Percentiles rank a stretch among this genome's conserved stretches.
Evolutionary conservation across 2,113 vertebrate species (phyloP).

Genomic region (Cephalophus harveyi): DNA sequence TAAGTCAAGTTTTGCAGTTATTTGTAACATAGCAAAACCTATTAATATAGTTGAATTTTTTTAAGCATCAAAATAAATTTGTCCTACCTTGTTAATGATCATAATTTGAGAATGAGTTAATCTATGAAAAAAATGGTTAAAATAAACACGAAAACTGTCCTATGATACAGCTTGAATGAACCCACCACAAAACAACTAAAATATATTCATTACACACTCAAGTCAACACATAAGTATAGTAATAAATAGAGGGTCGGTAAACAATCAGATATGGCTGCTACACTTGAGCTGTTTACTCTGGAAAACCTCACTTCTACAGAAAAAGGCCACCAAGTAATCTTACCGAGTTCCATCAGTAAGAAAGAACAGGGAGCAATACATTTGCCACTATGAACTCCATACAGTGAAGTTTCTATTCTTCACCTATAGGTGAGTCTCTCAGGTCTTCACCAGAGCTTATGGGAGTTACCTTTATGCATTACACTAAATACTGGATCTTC

Average conservation of each 20-base stretch:
- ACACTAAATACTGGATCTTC: neutral
- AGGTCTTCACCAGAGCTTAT: neutral
- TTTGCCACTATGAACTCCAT: neutral
- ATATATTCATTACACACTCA: neutral
- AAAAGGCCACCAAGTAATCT: neutral
- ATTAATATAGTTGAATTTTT: neutral
- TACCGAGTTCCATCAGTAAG: neutral
- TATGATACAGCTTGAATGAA: neutral
- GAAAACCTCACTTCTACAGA: neutral
- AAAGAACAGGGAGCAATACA: neutral
- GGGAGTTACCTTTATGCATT: neutral
- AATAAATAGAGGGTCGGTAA: neutral
- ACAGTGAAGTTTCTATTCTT: neutral
- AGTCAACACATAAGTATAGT: neutral
- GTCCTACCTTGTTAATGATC: neutral
- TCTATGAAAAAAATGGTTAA: neutral
- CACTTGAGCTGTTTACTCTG: neutral
- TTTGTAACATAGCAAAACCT: neutral
- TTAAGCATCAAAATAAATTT: neutral
- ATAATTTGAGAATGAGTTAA: conserved; percentile 11
- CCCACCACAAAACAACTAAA: neutral
- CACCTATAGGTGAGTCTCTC: neutral
- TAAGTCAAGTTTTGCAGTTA: neutral
- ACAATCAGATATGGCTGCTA: neutral
- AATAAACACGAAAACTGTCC: neutral